Evolutionary conservation across 2,797 vertebrate species (phyloP).

Genomic region (Enteromius argenteus): DNA sequence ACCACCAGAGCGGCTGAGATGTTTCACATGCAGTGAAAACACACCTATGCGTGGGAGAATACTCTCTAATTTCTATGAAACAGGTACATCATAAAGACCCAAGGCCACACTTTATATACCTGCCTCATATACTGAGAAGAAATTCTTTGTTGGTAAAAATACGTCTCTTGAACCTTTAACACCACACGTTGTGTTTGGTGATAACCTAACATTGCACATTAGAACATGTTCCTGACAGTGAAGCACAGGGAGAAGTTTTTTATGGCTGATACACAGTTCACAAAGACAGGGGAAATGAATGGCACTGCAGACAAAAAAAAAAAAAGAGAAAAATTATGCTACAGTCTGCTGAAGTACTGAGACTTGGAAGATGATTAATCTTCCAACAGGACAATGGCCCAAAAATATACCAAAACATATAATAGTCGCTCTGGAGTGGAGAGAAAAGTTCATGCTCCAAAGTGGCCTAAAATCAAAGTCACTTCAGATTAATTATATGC

Average conservation of each 20-base stretch:
- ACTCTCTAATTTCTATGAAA: not conserved
- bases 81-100: constrained; percentile 2
- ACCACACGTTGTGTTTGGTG: not conserved
- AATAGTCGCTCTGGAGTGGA: not conserved
- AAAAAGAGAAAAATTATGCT: not conserved
- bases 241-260: not conserved
- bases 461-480: not conserved
- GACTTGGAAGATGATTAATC: constrained; percentile 30
- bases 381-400: constrained; percentile 26
- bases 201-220: not conserved
- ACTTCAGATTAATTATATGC: constrained; percentile 22
- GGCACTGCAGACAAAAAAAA: not conserved
- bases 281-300: constrained; percentile 8
- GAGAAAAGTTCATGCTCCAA: not conserved
- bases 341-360: constrained; percentile 21
- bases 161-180: not conserved
- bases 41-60: not conserved
- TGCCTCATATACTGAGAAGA: not conserved
- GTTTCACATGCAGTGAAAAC: not conserved
- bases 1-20: not conserved
- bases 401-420: constrained; percentile 35
- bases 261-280: not conserved
- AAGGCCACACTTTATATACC: constrained; percentile 20
- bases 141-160: constrained; percentile 14
- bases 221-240: not conserved